Evolutionary conservation across 2,888 invertebrate species (phyloP), one percentile per base, ranked within the genome.

Genomic region (Campopleginae sp.): DNA sequence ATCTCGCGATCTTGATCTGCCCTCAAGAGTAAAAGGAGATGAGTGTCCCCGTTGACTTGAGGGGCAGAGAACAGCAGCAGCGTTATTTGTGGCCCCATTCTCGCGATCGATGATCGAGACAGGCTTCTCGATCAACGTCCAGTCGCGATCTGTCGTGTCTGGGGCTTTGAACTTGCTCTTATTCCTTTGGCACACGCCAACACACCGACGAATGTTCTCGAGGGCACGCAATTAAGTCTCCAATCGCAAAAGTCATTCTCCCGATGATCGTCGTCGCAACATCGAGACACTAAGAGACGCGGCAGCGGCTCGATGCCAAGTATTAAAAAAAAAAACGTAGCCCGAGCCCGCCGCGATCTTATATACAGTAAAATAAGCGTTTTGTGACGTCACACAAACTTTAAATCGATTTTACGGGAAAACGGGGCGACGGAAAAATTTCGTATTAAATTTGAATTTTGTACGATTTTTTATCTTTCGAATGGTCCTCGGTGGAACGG

Each of bases 51-150:
- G 23, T 8, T 42, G 58, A 58, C 27, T 27, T 12, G 14, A 14
- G 27, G 58, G 8, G 58, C 27, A 27, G 27, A 27, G 58, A 58
- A 58, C 58, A 31, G 17, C 19, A 74, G 48, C n/a, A 31, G 58
- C 44, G 79, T 79, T 71, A 48, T 58, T 61, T 17, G 68, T 23
- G 46, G 19, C n/a, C 17, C 48, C 51, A 58, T n/a, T 74, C 44
- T 66, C 68, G 72, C 81, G 84, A 84, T 86, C 81, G 58, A 44
- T 76, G 75, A 80, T 72, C 77, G 48, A 61, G 66, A 71, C 66
- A 80, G 77, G 63, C 81, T 85, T 86, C 80, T 87, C 86, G 87
- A 87, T 86, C 85, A 81, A 75, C 71, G 83, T 85, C 83, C 76
- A 80, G 23, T 46, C 31, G 65, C 76, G 71, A 33, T 27, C 54